A percentile compares a stretch with the other conserved stretches of the same genome.
Conservation (phyloP, 1,140 invertebrate genomes). For the Vollenhovia emeryi region DNA sequence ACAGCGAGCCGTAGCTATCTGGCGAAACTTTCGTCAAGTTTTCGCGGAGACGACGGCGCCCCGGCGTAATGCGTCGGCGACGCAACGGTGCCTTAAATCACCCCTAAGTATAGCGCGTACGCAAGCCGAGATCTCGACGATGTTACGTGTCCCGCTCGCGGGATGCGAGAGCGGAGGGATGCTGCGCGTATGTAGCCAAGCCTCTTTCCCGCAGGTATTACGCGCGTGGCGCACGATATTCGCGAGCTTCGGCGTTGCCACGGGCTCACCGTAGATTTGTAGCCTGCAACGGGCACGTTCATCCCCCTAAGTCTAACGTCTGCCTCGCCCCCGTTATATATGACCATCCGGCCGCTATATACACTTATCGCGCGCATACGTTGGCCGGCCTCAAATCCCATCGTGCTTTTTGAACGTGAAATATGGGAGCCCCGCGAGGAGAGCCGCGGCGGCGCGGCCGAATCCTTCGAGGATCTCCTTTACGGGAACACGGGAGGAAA, state of each 20-base stretch:
- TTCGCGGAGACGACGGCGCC: neutral
- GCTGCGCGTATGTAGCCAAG: constrained; percentile 28
- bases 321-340: constrained; percentile 79
- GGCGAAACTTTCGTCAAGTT: constrained; percentile 32
- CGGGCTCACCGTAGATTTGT: constrained; percentile 82
- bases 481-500: constrained; percentile 50
- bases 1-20: neutral
- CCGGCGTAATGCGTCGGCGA: constrained; percentile 5
- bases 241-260: constrained; percentile 74
- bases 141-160: constrained; percentile 14
- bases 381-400: constrained; percentile 79
- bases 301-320: constrained; percentile 81
- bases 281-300: constrained; percentile 80
- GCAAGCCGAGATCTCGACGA: neutral
- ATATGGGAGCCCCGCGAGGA: constrained; percentile 64
- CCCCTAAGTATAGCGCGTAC: constrained; percentile 14
- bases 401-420: constrained; percentile 78
- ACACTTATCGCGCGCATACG: constrained; percentile 80
- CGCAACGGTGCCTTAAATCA: constrained; percentile 55
- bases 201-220: constrained; percentile 67
- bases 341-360: constrained; percentile 73
- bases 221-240: constrained; percentile 71
- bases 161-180: neutral
- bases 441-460: neutral
- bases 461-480: constrained; percentile 62